Base-by-base conservation (phyloP, 2,113 vertebrate species). In the Leucosticte australis region DNA sequence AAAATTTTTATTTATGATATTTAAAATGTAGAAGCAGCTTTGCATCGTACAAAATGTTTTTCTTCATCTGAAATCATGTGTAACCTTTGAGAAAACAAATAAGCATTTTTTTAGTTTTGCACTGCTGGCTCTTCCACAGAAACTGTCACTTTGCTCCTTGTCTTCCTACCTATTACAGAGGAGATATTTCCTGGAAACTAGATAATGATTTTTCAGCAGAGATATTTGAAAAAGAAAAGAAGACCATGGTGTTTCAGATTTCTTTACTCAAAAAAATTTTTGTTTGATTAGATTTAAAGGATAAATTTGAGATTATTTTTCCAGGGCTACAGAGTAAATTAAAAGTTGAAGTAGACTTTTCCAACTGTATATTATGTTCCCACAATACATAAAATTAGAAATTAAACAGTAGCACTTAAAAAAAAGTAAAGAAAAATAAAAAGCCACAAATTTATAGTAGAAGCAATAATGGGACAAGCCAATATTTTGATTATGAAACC, bases 51-150 rank as follows among this genome's bases (percentile, higher is more conserved):
- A 87, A 76, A 30, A 60, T 53, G 3, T 13, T 79, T 75, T 75
- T 64, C 35, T 71, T 87, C 23, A 50, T 64, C 7, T 60, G 26
- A 84, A 89, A 62, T 8, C 21, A 42, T 6, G 5, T 0, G 0
- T 60, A 85, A 69, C 19, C 2, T 79, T 69, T 75, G 42, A 87
- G 35, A 71, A 94, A 85, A 85, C 0, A 1, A 6, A 18, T 64
- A 50, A 89, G 3, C 0, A 1, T 42, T 28, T 15, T 71, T 49
- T 13, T 5, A 78, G 22, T 73, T 89, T 92, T 8, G 0, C 20
- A 18, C 13, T 76, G 11, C 11, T 33, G 26, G 5, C 8, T 83
- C 11, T 57, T 79, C 33, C 39, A 53, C 0, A 0, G 69, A 82
- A 76, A 37, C 7, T 63, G 11, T 44, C 4, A 37, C 18, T 89